A percentile compares a stretch with the other conserved stretches of the same genome.
phyloP scores from a whole-genome alignment of 2,797 vertebrate genomes.

The Australoheros facetus region DNA sequence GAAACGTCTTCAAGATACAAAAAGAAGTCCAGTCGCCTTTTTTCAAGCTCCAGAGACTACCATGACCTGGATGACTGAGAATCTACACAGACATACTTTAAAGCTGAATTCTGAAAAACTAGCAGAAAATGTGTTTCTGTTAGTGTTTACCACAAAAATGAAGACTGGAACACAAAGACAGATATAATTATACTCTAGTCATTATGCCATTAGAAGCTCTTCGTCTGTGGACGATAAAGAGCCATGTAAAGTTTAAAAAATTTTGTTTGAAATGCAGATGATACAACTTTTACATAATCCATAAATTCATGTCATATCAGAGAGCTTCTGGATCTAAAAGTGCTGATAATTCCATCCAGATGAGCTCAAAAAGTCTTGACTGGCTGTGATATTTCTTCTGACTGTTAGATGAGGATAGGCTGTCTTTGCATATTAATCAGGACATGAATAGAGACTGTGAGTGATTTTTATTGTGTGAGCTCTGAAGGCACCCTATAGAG shows the following conservation, averaged over 20 bases:
- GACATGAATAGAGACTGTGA: slow-evolving; percentile 85
- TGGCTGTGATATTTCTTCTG: slow-evolving; percentile 62
- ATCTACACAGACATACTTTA: no score
- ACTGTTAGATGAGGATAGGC: slow-evolving; percentile 80
- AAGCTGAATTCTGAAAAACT: neutral
- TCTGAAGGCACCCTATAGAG: slow-evolving; percentile 83
- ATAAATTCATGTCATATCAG: slow-evolving; percentile 22
- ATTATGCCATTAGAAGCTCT: neutral
- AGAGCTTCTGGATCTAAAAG: slow-evolving; percentile 21
- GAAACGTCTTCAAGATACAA: no score
- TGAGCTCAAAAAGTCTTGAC: slow-evolving; percentile 43
- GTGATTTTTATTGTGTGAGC: slow-evolving; percentile 90
- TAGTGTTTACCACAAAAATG: neutral
- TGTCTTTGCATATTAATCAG: slow-evolving; percentile 94
- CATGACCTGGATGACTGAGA: no score
- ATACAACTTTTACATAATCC: slow-evolving; percentile 21
- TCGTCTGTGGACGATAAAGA: neutral
- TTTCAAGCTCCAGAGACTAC: no score
- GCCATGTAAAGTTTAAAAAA: neutral
- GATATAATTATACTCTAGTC: neutral
- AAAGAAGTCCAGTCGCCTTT: no score
- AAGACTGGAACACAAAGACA: neutral
- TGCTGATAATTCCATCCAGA: slow-evolving; percentile 19
- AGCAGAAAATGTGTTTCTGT: neutral
- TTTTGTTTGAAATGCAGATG: slow-evolving; percentile 1